Conservation (phyloP, 2,888 invertebrate species). For the Drosophila merina region DNA sequence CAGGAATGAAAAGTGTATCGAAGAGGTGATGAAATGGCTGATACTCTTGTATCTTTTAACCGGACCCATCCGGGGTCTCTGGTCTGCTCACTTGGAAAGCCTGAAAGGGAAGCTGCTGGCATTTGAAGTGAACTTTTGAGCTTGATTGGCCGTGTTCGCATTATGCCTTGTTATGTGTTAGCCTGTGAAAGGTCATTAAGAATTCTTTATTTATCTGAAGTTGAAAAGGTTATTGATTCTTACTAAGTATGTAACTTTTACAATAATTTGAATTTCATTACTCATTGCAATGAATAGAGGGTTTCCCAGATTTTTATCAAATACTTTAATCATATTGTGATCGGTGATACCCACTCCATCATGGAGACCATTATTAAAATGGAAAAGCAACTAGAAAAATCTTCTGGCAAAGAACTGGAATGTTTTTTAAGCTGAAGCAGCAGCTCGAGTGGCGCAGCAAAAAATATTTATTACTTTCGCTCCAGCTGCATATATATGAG, state of each 20-base stretch:
- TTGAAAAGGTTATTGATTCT: not conserved
- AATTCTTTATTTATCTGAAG: not conserved
- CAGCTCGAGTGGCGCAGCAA: conserved; percentile 54
- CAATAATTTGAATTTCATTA: not conserved
- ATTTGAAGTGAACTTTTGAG: conserved; percentile 22
- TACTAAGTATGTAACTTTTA: not conserved
- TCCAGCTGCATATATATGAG: conserved; percentile 19
- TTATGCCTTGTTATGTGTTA: not conserved
- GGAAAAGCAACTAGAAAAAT: conserved; percentile 42
- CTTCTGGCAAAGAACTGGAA: conserved; percentile 19
- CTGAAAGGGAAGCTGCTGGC: conserved; percentile 15
- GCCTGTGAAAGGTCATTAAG: not conserved
- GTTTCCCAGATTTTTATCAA: not conserved
- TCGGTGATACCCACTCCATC: not conserved
- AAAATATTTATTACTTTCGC: conserved; percentile 74
- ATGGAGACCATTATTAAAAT: conserved; percentile 25
- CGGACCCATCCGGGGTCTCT: conserved; percentile 4
- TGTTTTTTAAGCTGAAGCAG: conserved; percentile 51
- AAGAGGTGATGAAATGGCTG: conserved; percentile 40
- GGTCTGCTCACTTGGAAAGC: conserved; percentile 16
- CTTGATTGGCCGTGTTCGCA: conserved; percentile 16
- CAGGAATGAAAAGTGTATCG: conserved; percentile 27
- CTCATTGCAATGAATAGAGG: too few relatives aligned
- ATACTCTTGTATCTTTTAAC: conserved; percentile 28
- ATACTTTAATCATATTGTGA: not conserved